A percentile compares a stretch with the other conserved stretches of the same genome.
Evolutionary conservation across 2,113 vertebrate species (phyloP).

Genomic region (Anthoscopus minutus): DNA sequence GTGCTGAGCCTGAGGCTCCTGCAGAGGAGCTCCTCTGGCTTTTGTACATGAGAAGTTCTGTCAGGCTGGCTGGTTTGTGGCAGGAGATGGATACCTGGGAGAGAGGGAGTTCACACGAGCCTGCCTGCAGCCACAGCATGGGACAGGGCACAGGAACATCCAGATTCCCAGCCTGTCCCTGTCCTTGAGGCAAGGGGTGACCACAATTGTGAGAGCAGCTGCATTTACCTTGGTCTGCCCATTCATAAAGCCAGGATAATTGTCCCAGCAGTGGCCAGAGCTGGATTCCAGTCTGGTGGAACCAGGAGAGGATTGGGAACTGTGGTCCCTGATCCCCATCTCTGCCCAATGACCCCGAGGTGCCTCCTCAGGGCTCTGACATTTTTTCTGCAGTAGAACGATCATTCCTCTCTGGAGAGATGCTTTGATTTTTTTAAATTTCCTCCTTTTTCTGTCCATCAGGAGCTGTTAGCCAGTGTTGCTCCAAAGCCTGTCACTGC

Average conservation of each 20-base stretch:
- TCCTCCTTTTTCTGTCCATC: neutral
- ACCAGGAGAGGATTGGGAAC: neutral
- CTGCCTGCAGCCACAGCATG: neutral
- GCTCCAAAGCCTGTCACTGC: neutral
- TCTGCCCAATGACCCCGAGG: neutral
- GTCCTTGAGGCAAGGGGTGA: neutral
- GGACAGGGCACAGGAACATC: neutral
- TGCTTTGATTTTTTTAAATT: neutral
- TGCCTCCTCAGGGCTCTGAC: neutral
- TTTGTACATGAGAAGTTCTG: neutral
- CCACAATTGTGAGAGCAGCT: neutral
- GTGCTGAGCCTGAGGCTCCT: neutral
- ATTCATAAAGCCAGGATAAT: neutral
- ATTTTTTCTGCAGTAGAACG: neutral
- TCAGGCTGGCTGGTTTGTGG: neutral
- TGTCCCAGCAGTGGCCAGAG: neutral
- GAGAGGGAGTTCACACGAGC: neutral
- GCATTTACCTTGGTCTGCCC: neutral
- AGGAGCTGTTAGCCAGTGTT: neutral
- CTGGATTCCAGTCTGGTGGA: neutral
- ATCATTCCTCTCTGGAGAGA: neutral
- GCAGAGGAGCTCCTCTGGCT: neutral
- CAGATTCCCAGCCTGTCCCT: neutral
- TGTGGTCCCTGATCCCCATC: neutral
- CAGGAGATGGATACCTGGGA: neutral